Conservation (phyloP, 2,113 vertebrate species). For the Anolis sagrei region DNA sequence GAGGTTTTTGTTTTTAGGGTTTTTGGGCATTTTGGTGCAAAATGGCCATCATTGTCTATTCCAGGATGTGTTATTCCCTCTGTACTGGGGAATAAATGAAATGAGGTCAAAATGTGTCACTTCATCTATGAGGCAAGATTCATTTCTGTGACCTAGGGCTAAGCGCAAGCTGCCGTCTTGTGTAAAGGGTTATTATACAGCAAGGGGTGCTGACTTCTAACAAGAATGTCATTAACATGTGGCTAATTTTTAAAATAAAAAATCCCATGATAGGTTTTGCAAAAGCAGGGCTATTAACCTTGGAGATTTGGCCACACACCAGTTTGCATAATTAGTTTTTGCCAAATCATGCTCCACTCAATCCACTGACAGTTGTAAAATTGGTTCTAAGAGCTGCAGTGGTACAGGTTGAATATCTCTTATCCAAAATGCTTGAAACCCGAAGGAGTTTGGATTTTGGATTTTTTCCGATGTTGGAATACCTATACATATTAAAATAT, state of each 20-base stretch:
- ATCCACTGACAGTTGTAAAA: slow-evolving; percentile 49
- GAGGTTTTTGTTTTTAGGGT: neutral
- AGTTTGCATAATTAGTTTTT: slow-evolving; percentile 65
- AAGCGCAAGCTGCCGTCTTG: neutral
- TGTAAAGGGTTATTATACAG: slow-evolving; percentile 55
- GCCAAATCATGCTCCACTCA: slow-evolving; percentile 31
- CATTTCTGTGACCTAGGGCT: neutral
- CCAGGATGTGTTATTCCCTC: too few relatives aligned
- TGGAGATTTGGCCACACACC: slow-evolving; percentile 65
- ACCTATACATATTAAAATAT: too few relatives aligned
- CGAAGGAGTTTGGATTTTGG: too few relatives aligned
- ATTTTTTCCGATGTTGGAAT: too few relatives aligned
- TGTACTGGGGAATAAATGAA: neutral
- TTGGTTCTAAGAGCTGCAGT: slow-evolving; percentile 56
- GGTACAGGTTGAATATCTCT: slow-evolving; percentile 6
- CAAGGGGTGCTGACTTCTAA: slow-evolving; percentile 61
- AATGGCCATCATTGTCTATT: neutral
- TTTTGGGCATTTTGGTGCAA: neutral
- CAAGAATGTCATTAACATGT: slow-evolving; percentile 62
- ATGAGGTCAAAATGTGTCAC: neutral
- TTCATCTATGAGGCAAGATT: slow-evolving; percentile 19
- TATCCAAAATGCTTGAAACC: neutral
- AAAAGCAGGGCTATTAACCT: slow-evolving; percentile 66
- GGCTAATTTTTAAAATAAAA: slow-evolving; percentile 47
- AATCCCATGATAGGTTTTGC: slow-evolving; percentile 59